Conservation (phyloP, 2,888 invertebrate genomes). For the Coecobrya sp. region DNA sequence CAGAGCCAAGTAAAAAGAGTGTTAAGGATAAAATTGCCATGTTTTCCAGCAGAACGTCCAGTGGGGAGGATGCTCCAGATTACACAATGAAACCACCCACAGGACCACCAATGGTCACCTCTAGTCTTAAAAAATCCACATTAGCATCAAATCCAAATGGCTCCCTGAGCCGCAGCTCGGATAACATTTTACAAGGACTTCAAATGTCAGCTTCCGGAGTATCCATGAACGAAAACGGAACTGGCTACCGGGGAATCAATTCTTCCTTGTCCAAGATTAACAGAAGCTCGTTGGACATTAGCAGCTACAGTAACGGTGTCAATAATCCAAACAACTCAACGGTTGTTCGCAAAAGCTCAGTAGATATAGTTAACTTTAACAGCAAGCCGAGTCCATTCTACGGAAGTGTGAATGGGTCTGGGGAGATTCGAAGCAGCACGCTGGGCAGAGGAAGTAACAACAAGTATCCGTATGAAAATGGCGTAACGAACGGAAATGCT, state of each 20-base stretch:
- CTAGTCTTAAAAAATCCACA: conserved; percentile 84
- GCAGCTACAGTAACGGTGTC: conserved; percentile 1
- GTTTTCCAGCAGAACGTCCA: conserved; percentile 90
- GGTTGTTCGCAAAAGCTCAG: conserved; percentile 72
- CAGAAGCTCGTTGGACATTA: conserved; percentile 77
- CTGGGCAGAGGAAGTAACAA: conserved; percentile 56
- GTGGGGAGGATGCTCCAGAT: conserved; percentile 80
- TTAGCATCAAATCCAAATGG: conserved; percentile 50
- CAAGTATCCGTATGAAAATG: conserved; percentile 60
- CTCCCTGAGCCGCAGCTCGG: conserved; percentile 70
- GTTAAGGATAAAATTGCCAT: conserved; percentile 96
- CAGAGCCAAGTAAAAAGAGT: conserved; percentile 93
- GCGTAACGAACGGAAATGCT: conserved; percentile 62
- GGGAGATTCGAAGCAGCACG: conserved; percentile 65
- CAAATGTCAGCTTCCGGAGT: conserved; percentile 73
- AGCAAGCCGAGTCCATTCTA: conserved; percentile 81
- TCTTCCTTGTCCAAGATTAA: conserved; percentile 69
- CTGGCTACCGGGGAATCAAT: conserved; percentile 63
- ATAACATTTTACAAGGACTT: conserved; percentile 77
- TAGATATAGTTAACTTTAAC: conserved; percentile 74
- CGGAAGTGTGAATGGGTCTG: conserved; percentile 59
- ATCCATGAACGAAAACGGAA: conserved; percentile 66
- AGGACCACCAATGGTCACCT: conserved; percentile 76
- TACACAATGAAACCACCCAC: conserved; percentile 59
- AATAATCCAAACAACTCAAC: conserved; percentile 37